Base-by-base conservation (phyloP, 2,113 vertebrate species). In the Parotia lawesii region DNA sequence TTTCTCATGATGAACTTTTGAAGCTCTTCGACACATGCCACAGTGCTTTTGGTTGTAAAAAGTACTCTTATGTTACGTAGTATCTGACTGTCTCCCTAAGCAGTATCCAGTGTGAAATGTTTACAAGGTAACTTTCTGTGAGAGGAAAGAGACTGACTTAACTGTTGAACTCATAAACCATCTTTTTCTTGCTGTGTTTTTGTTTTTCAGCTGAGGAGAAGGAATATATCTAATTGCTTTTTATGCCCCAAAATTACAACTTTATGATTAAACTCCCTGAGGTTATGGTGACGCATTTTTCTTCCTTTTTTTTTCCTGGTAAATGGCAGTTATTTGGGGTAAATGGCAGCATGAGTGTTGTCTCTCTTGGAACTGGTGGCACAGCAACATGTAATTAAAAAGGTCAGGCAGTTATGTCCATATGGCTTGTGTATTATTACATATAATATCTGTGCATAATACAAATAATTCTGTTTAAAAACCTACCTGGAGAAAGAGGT, bases 1-100 rank as follows among this genome's bases (percentile, higher is more conserved):
- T 66, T 94, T 90, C 69, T 64, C 16, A 6, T 21, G 3, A 50
- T 60, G 33, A 74, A 35, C 57, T 61, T 84, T 24, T 53, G 80
- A 67, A 65, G 64, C 21, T 64, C 40, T 90, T 85, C 37, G 60
- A 37, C 74, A 47, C 27, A 5, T 60, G 13, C 15, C 28, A 6
- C 16, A 11, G 15, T 0, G 3, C 38, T 87, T 80, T 73, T 70
- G n/a, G 14, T 12, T 87, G 57, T 69, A 42, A 75, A 64, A 87
- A 47, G 20, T 33, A 16, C 54, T 69, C 16, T 37, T 38, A 3
- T 0, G 2, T 89, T 81, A 31, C 0, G 0, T 71, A 44, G 51
- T 82, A 51, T 83, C 54, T 66, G 42, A 37, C 20, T 66, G 27
- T 65, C 31, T 77, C 22, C 11, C 40, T 56, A 50, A 69, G 37